phyloP scores from a whole-genome alignment of 92 coral and sea anemone species.

The Zoanthus solanderi region DNA sequence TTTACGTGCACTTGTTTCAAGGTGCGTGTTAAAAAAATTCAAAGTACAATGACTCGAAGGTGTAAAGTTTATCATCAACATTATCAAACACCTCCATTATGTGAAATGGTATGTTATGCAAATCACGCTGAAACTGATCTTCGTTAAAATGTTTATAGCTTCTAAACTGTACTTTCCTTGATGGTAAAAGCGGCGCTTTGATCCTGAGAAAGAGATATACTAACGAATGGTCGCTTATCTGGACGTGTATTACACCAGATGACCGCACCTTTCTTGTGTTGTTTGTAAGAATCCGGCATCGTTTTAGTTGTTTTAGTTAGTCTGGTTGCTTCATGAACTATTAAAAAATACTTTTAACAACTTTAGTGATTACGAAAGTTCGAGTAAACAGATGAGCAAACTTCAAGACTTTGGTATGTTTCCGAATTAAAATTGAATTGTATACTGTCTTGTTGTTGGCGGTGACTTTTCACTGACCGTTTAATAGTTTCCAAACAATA shows the following conservation, averaged over 20 bases:
- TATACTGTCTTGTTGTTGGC: too few species aligned
- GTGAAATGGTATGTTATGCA: not conserved
- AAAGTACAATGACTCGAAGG: not conserved
- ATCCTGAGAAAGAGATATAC: not conserved
- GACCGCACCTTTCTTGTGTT: slow-evolving; percentile 45
- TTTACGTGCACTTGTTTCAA: slow-evolving; percentile 40
- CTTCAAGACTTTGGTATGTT: too few species aligned
- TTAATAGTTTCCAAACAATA: too few species aligned
- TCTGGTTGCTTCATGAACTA: slow-evolving; percentile 48
- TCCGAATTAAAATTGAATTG: too few species aligned
- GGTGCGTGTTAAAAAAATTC: slow-evolving; percentile 54
- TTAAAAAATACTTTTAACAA: too few species aligned
- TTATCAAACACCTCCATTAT: not conserved
- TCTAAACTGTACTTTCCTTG: not conserved
- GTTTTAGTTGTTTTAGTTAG: slow-evolving; percentile 43
- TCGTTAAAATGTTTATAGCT: not conserved
- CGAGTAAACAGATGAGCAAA: too few species aligned
- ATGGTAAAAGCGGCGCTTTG: not conserved
- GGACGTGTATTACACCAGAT: slow-evolving; percentile 54
- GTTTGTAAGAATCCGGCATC: slow-evolving; percentile 54
- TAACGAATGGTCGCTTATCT: slow-evolving; percentile 61
- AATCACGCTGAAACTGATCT: not conserved
- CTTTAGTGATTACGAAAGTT: too few species aligned
- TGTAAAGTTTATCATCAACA: slow-evolving; percentile 4
- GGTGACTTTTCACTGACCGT: too few species aligned